Percentiles rank a stretch among this genome's conserved stretches.
Evolutionary conservation across 37 sponge, comb jelly and placozoan species (phyloP).

Genomic region (Agelas oroides): DNA sequence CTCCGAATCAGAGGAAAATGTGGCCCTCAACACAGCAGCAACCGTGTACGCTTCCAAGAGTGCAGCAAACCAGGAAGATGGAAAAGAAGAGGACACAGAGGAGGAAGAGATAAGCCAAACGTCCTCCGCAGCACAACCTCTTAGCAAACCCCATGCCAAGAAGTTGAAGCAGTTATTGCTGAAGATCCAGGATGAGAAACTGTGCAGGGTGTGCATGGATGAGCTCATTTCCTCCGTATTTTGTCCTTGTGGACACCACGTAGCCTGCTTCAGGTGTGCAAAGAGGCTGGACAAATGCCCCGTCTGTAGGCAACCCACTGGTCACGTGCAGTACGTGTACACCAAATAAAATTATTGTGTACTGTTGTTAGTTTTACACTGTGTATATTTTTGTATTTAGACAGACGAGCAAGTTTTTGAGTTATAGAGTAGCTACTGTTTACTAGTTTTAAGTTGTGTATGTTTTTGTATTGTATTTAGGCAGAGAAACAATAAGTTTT

Average conservation of each 20-base stretch:
- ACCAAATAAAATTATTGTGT: conserved; percentile 10
- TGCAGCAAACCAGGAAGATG: not conserved
- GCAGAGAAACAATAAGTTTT: too few relatives aligned
- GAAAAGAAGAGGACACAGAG: not conserved
- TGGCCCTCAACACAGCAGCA: not conserved
- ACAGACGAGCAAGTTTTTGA: not conserved
- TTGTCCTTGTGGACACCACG: conserved; percentile 91
- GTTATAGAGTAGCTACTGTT: not conserved
- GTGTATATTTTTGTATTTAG: not conserved
- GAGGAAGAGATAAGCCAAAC: too few relatives aligned
- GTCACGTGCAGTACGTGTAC: conserved; percentile 76
- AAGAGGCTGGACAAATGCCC: conserved; percentile 67
- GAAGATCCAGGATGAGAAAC: conserved; percentile 74
- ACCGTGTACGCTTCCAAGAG: not conserved
- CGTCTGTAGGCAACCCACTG: conserved; percentile 74
- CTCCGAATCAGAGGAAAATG: not conserved
- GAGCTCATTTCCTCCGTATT: conserved; percentile 75
- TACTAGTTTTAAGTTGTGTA: too few relatives aligned
- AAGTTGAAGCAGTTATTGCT: conserved; percentile 66
- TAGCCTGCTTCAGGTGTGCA: conserved; percentile 80
- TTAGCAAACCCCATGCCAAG: conserved; percentile 30
- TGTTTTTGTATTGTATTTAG: too few relatives aligned
- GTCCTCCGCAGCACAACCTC: conserved; percentile 20
- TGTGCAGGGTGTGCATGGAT: conserved; percentile 88
- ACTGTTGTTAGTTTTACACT: not conserved